These are phyloP conservation scores for Dolichoris vasculosae DNA, from an alignment of 1,140 invertebrate genomes.

Conservation along the genomic window DNA sequence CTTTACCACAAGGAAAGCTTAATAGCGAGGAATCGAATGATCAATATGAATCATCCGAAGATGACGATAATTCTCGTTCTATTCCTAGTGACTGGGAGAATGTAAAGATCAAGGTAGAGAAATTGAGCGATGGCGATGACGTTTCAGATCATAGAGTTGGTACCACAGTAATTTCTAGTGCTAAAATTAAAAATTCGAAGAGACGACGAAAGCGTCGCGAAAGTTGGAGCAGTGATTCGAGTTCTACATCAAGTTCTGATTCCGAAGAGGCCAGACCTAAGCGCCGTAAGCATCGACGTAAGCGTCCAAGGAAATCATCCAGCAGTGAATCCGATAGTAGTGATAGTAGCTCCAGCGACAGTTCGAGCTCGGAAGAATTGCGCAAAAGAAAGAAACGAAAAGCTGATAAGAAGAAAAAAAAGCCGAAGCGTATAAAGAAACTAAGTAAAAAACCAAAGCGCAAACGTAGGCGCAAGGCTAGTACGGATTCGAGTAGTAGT, in stretches of 20 bases:
- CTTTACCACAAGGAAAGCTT: neutral
- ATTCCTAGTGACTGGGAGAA: constrained; percentile 68
- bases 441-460: constrained; percentile 51
- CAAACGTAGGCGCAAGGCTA: constrained; percentile 50
- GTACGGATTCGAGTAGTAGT: constrained; percentile 65
- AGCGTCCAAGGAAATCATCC: constrained; percentile 55
- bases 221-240: constrained; percentile 64
- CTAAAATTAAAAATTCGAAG: constrained; percentile 51
- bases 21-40: constrained; percentile 22
- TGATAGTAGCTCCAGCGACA: constrained; percentile 60
- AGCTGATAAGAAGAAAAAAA: constrained; percentile 59
- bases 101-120: constrained; percentile 65
- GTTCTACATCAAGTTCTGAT: constrained; percentile 63
- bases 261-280: constrained; percentile 60
- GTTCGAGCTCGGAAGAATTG: constrained; percentile 52
- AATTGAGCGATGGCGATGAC: constrained; percentile 62
- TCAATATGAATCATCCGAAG: constrained; percentile 37
- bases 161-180: neutral
- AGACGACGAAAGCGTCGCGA: constrained; percentile 57
- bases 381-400: constrained; percentile 63
- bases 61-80: constrained; percentile 58
- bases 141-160: constrained; percentile 15
- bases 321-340: constrained; percentile 63
- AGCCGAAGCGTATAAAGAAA: constrained; percentile 58
- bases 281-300: constrained; percentile 56